Percentiles rank a stretch among this genome's conserved stretches.
phyloP scores from a whole-genome alignment of 2,113 vertebrate species.

The Muntiacus reevesi region DNA sequence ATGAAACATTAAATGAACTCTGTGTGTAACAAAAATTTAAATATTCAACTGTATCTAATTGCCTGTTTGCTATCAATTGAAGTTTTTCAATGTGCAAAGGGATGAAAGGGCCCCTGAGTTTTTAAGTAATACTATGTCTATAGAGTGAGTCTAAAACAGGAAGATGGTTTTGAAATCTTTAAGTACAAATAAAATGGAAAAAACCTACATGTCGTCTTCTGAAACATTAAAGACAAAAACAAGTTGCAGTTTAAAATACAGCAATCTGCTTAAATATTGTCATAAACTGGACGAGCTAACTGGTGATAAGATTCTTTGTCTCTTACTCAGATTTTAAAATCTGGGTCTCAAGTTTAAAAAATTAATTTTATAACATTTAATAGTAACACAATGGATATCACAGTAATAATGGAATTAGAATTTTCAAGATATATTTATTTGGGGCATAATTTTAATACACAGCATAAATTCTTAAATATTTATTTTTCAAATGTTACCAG shows the following conservation, averaged over 20 bases:
- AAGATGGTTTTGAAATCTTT: conserved; percentile 52
- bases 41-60: conserved; percentile 39
- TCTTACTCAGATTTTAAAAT: conserved; percentile 37
- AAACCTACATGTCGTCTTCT: background rate
- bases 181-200: conserved; percentile 30
- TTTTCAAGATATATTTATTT: conserved; percentile 62
- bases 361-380: conserved; percentile 28
- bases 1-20: conserved; percentile 46
- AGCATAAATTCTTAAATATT: conserved; percentile 62
- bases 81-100: conserved; percentile 42
- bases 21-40: conserved; percentile 43
- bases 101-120: conserved; percentile 65
- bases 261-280: conserved; percentile 33
- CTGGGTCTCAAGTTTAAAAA: conserved; percentile 39
- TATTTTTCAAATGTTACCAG: conserved; percentile 49
- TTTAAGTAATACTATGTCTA: conserved; percentile 60
- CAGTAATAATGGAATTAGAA: conserved; percentile 41
- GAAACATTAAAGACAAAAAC: conserved; percentile 18
- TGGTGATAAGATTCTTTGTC: conserved; percentile 21
- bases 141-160: conserved; percentile 31
- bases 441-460: conserved; percentile 57
- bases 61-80: conserved; percentile 45
- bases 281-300: conserved; percentile 5
- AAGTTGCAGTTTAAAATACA: conserved; percentile 46
- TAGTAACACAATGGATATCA: conserved; percentile 46